Base-by-base conservation (phyloP, 2,888 invertebrate genomes). In the Gasteruption jaculator region DNA sequence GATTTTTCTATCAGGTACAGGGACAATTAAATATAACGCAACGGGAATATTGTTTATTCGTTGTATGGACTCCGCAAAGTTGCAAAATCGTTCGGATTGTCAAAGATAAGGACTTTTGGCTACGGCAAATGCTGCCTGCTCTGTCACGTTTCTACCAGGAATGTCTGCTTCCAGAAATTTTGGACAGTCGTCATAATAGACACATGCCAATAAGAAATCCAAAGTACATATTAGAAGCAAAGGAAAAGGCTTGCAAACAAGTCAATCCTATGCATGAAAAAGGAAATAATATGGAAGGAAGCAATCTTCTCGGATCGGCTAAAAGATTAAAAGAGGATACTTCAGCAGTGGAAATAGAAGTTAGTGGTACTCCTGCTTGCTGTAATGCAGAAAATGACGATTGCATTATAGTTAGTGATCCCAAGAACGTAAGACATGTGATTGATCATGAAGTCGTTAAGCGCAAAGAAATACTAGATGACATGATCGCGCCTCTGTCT, bases 101-200 rank as follows among this genome's bases (percentile, higher is more conserved):
- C n/a, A 38, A 25, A 39, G 49, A 53, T 15, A 40, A 50, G 8
- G 12, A 41, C 5, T 56, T 56, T 18, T 50, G 49, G 50, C 10
- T 43, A 38, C 30, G 33, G 7, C 20, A 29, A 8, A 34, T 55
- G 18, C 12, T 29, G 5, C 27, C 18, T 16, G 52, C 50, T 24
- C 52, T 20, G 14, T 12, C 12, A 15, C n/a, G 43, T 38, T 54
- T 56, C 31, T 55, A 54, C 37, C 22, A 34, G 5, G 15, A 49
- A n/a, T 52, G 49, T 22, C 12, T 53, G 11, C 42, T 54, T 6
- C 50, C 52, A 6, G 51, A 56, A 45, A 54, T 55, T 4, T 33
- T 54, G 3, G 50, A 56, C 18, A 41, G 47, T 29, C 33, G 50
- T 1, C 19, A 40, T 8, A 27, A 20, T n/a, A 12, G 50, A 8